phyloP scores from a whole-genome alignment of 2,113 vertebrate species.

The Paralichthys olivaceus region DNA sequence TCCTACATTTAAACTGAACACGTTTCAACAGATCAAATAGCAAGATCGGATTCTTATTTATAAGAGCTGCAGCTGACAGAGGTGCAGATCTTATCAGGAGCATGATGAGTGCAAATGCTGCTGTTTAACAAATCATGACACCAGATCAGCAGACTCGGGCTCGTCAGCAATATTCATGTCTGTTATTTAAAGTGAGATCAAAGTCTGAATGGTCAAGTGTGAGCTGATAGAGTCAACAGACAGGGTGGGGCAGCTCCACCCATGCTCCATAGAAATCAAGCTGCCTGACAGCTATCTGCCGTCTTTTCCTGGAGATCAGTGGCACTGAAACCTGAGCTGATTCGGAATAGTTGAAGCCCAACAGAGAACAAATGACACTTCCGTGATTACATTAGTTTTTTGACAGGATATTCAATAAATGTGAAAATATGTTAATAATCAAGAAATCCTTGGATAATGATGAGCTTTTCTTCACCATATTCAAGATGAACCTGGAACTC shows the following conservation, averaged over 20 bases:
- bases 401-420: background rate
- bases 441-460: too few species aligned
- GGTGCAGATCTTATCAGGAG: background rate
- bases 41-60: background rate
- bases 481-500: too few species aligned
- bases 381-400: background rate
- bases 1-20: background rate
- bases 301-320: background rate
- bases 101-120: background rate
- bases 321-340: background rate
- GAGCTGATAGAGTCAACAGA: background rate
- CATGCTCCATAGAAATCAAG: background rate
- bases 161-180: background rate
- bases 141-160: too few species aligned
- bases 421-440: too few species aligned
- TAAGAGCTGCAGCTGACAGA: background rate
- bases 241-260: constrained; percentile 12
- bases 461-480: too few species aligned
- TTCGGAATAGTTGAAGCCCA: background rate
- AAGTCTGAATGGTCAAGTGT: background rate
- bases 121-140: too few species aligned
- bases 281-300: background rate
- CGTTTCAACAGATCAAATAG: constrained; percentile 8
- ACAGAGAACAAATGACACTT: background rate
- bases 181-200: background rate